These are phyloP conservation scores for Campoplex capitator DNA, from an alignment of 2,888 invertebrate genomes.

Conservation along the genomic window DNA sequence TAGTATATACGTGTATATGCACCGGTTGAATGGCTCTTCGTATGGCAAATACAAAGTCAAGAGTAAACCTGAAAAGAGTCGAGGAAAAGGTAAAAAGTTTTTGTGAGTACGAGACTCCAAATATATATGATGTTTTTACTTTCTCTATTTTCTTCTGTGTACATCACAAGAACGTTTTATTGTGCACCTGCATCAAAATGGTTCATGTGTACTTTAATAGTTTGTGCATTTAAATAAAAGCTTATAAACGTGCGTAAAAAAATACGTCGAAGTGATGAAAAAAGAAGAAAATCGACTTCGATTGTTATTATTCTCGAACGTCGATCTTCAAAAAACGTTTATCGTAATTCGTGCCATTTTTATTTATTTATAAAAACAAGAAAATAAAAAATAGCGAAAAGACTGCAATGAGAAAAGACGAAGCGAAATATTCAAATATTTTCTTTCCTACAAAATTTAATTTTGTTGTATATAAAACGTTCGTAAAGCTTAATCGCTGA, in stretches of 20 bases:
- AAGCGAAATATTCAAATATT: neutral
- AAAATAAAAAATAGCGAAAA: neutral
- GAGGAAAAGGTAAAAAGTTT: slow-evolving; percentile 6
- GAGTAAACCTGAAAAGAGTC: slow-evolving; percentile 16
- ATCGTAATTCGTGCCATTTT: neutral
- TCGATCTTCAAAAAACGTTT: neutral
- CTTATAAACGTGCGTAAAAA: neutral
- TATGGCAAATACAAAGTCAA: slow-evolving; percentile 17
- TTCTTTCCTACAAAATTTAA: neutral
- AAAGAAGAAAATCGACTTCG: neutral
- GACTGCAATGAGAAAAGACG: neutral
- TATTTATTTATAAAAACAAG: too few species aligned
- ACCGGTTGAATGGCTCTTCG: slow-evolving; percentile 4
- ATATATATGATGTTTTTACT: slow-evolving; percentile 8
- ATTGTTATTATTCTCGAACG: neutral
- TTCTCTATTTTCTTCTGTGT: slow-evolving; percentile 20
- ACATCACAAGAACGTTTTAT: slow-evolving; percentile 37
- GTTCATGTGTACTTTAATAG: slow-evolving; percentile 12
- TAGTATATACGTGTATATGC: neutral
- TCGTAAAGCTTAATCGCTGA: slow-evolving; percentile 40
- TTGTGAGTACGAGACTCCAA: slow-evolving; percentile 38
- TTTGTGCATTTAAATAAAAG: slow-evolving; percentile 36
- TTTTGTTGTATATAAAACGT: neutral
- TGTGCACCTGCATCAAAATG: slow-evolving; percentile 28
- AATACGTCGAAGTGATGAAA: neutral